These are phyloP conservation scores for Microvelia longipes DNA, from an alignment of 1,140 invertebrate species.

Conservation along the genomic window DNA sequence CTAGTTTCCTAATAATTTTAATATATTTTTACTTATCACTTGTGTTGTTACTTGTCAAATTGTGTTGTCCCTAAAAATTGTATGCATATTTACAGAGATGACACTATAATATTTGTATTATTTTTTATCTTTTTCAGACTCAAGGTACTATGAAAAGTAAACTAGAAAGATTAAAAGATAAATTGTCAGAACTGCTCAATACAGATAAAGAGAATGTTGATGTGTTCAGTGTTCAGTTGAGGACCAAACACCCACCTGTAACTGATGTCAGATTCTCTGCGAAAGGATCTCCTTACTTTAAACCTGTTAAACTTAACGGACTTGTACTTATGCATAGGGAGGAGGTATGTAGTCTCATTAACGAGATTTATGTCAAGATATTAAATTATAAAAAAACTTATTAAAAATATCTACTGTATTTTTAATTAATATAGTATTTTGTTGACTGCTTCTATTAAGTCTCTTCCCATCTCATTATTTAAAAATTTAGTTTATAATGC, in stretches of 20 bases:
- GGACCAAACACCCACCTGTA: constrained; percentile 68
- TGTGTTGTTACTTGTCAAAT: too few species aligned
- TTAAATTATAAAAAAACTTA: too few species aligned
- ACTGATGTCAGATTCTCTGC: constrained; percentile 89
- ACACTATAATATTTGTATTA: background rate
- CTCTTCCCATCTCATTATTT: too few species aligned
- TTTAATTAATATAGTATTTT: too few species aligned
- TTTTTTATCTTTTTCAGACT: constrained; percentile 32
- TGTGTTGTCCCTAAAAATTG: too few species aligned
- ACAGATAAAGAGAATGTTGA: constrained; percentile 81
- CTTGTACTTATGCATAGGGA: constrained; percentile 84
- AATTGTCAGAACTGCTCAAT: constrained; percentile 66
- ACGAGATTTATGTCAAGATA: background rate
- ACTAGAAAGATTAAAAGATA: constrained; percentile 72
- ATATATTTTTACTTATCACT: too few species aligned
- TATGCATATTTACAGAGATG: too few species aligned
- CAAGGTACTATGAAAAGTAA: constrained; percentile 71
- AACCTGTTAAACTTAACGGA: constrained; percentile 82
- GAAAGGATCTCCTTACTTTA: constrained; percentile 90
- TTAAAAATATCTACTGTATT: too few species aligned
- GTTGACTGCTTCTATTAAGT: too few species aligned
- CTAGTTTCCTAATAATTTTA: too few species aligned
- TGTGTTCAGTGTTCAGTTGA: constrained; percentile 82
- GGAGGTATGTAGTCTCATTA: constrained; percentile 44
- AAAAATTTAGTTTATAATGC: too few species aligned